These are phyloP conservation scores for Vulpes ferrilata DNA, from an alignment of 2,113 vertebrate species.

Conservation along the genomic window DNA sequence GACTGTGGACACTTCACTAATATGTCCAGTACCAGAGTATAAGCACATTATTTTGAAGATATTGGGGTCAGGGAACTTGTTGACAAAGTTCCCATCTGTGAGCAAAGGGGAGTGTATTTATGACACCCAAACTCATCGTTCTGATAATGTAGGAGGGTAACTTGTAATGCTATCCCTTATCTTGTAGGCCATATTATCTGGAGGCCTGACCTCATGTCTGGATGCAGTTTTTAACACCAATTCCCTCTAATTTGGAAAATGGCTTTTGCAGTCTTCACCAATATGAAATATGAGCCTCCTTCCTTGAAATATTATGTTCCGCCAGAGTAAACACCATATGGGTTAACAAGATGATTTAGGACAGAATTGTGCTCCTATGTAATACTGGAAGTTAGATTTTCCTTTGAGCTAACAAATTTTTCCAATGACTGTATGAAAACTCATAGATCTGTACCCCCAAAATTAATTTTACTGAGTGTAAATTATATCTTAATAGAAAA, in stretches of 20 bases:
- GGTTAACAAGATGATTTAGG: slow-evolving; percentile 41
- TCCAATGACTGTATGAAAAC: not conserved
- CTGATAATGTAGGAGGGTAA: not conserved
- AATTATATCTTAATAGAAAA: not conserved
- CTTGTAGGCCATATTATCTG: not conserved
- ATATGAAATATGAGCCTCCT: slow-evolving; percentile 31
- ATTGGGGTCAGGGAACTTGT: not conserved
- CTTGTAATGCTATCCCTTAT: not conserved
- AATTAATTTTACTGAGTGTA: not conserved
- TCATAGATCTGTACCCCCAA: not conserved
- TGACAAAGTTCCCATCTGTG: not conserved
- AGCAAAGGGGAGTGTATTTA: not conserved
- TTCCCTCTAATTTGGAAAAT: not conserved
- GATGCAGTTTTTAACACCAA: slow-evolving; percentile 23
- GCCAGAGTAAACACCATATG: not conserved
- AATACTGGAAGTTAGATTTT: slow-evolving; percentile 27
- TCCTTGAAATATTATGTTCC: not conserved
- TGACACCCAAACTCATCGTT: not conserved
- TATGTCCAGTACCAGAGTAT: not conserved
- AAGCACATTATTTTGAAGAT: not conserved
- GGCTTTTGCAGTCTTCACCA: not conserved
- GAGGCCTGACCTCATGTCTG: not conserved
- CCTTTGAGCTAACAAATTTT: not conserved
- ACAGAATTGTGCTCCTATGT: not conserved
- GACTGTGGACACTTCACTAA: not conserved